Conservation (phyloP, 2,888 invertebrate genomes). For the Phlogophora meticulosa region DNA sequence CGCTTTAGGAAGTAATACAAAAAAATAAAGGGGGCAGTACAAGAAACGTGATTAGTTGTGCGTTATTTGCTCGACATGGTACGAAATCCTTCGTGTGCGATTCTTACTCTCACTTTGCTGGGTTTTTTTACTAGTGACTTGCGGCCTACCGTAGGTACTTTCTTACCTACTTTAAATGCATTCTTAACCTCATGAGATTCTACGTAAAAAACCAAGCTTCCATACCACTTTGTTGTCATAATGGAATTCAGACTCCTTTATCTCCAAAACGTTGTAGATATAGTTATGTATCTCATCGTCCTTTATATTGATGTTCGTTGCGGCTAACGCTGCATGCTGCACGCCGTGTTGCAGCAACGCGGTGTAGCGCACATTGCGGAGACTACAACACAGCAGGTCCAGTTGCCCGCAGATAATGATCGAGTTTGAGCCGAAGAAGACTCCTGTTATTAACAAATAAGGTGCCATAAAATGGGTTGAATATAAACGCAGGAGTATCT, state of each 20-base stretch:
- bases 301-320: constrained; percentile 65
- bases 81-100: too few relatives aligned
- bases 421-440: constrained; percentile 83
- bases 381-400: constrained; percentile 84
- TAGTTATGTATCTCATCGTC: constrained; percentile 80
- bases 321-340: constrained; percentile 68
- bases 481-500: too few relatives aligned
- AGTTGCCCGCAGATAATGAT: constrained; percentile 86
- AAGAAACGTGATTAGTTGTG: too few relatives aligned
- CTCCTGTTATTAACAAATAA: constrained; percentile 71
- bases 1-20: too few relatives aligned
- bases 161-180: too few relatives aligned
- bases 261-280: constrained; percentile 76
- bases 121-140: too few relatives aligned
- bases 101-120: too few relatives aligned
- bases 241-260: constrained; percentile 77
- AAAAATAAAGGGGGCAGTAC: too few relatives aligned
- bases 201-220: not conserved
- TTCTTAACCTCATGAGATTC: too few relatives aligned
- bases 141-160: too few relatives aligned
- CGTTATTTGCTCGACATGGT: too few relatives aligned
- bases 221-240: constrained; percentile 78
- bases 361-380: constrained; percentile 83
- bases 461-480: too few relatives aligned
- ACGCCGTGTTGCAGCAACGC: constrained; percentile 78